A percentile compares a stretch with the other conserved stretches of the same genome.
Conservation (phyloP, 64 coral and sea anemone genomes). For the Anthopleura sola region DNA sequence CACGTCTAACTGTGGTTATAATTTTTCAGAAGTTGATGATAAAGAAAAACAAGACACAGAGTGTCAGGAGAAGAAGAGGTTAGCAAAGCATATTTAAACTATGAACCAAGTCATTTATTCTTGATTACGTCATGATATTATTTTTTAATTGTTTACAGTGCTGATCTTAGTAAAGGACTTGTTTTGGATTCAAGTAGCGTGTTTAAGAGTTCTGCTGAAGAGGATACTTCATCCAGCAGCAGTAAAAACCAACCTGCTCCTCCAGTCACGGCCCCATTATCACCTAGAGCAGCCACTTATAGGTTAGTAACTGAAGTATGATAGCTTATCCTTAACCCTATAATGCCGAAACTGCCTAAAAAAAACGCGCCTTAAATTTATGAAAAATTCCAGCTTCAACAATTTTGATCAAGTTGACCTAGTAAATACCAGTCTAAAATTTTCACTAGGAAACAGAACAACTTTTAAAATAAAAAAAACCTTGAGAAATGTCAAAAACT, state of each 20-base stretch:
- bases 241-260: background rate
- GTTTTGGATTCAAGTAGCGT: conserved; percentile 46
- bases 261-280: background rate
- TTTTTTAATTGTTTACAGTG: background rate
- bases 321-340: too few relatives aligned
- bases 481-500: too few relatives aligned
- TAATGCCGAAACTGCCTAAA: too few relatives aligned
- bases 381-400: too few relatives aligned
- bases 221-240: conserved; percentile 1
- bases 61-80: background rate
- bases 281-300: conserved; percentile 9
- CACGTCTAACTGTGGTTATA: background rate
- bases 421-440: too few relatives aligned
- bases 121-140: too few relatives aligned
- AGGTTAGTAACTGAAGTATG: background rate
- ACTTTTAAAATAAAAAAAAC: too few relatives aligned
- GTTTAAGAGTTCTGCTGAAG: conserved; percentile 18
- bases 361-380: too few relatives aligned
- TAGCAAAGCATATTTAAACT: background rate
- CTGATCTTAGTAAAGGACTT: conserved; percentile 32
- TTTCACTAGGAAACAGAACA: too few relatives aligned
- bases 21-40: background rate
- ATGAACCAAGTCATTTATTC: too few relatives aligned
- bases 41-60: background rate
- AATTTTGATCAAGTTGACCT: too few relatives aligned